Evolutionary conservation across 2,113 vertebrate genomes (phyloP).

Genomic region (Columbina picui): DNA sequence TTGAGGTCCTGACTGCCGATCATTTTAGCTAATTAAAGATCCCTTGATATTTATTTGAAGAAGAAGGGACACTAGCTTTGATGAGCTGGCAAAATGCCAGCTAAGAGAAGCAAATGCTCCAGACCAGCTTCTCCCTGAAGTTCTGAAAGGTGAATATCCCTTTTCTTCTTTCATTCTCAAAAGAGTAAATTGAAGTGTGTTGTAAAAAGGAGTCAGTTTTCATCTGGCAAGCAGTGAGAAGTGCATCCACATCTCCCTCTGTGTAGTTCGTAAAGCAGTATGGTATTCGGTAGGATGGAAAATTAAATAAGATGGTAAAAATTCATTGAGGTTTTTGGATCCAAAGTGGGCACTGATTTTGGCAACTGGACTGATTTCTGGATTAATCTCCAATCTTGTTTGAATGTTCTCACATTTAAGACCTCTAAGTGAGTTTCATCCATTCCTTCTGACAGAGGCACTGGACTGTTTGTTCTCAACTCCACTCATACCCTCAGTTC

Average conservation of each 20-base stretch:
- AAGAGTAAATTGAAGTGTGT: not conserved
- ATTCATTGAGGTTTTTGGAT: not conserved
- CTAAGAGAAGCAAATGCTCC: not conserved
- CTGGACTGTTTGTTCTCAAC: not conserved
- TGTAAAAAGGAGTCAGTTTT: not conserved
- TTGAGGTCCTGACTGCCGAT: slow-evolving; percentile 32
- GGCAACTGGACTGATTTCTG: not conserved
- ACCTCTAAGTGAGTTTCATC: not conserved
- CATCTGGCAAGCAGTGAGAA: not conserved
- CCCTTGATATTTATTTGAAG: slow-evolving; percentile 42
- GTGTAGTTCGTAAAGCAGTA: not conserved
- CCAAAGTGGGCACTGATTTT: not conserved
- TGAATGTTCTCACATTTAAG: not conserved
- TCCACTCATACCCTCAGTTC: not conserved
- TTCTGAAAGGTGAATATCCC: not conserved
- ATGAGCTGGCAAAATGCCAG: not conserved
- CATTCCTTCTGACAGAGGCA: not conserved
- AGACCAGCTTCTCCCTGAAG: not conserved
- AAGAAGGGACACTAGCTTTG: slow-evolving; percentile 8
- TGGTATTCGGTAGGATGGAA: not conserved
- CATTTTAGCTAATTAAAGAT: slow-evolving; percentile 52
- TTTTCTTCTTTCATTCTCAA: not conserved
- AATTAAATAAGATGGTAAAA: not conserved
- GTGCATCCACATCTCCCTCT: not conserved
- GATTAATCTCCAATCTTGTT: not conserved